A percentile compares a stretch with the other conserved stretches of the same genome.
Evolutionary conservation across 2,113 vertebrate species (phyloP).

Genomic region (Hypomesus transpacificus): DNA sequence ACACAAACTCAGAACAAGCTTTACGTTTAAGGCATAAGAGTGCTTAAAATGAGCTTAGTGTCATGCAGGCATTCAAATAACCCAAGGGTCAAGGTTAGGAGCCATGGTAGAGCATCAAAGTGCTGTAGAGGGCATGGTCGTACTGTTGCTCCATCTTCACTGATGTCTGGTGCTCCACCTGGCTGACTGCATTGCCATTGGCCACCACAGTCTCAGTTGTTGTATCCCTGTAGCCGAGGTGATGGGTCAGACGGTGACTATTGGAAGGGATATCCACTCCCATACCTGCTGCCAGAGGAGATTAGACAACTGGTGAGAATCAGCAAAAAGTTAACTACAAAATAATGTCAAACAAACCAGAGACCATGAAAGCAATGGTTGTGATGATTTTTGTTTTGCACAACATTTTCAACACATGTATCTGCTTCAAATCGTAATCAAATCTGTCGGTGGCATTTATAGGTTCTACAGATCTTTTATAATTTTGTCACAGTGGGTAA

Average conservation of each 20-base stretch:
- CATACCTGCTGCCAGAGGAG: slow-evolving; percentile 72
- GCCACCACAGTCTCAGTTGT: slow-evolving; percentile 81
- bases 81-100: slow-evolving; percentile 63
- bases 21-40: slow-evolving; percentile 54
- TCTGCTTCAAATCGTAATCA: no score
- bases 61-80: slow-evolving; percentile 5
- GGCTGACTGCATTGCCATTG: slow-evolving; percentile 78
- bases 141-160: slow-evolving; percentile 82
- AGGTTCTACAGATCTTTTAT: no score
- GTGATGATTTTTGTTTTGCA: no score
- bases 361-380: not conserved
- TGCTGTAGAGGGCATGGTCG: slow-evolving; percentile 77
- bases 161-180: slow-evolving; percentile 83
- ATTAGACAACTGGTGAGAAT: slow-evolving; percentile 57
- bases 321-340: not conserved
- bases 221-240: slow-evolving; percentile 78
- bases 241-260: slow-evolving; percentile 71
- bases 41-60: slow-evolving; percentile 22
- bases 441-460: no score
- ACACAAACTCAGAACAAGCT: no score
- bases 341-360: not conserved
- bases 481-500: no score
- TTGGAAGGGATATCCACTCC: slow-evolving; percentile 71
- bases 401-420: no score
- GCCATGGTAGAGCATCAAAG: slow-evolving; percentile 86